Base-by-base conservation (phyloP, 2,888 invertebrate genomes). In the Tromatobia lineatoria region DNA sequence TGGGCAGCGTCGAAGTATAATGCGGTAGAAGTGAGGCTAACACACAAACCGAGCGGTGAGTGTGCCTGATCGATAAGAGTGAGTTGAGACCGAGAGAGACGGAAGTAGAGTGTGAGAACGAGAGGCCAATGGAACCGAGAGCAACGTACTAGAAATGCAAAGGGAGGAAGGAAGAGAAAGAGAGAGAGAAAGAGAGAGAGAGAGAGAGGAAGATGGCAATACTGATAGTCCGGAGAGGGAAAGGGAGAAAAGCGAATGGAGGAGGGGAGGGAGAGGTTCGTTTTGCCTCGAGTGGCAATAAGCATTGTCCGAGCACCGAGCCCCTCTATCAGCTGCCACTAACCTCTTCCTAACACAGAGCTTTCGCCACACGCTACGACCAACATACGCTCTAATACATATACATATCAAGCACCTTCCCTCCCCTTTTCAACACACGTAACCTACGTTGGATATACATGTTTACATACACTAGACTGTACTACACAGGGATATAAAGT, bases 201-300 rank as follows among this genome's bases (percentile, higher is more conserved):
- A 76, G 47, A 74, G 71, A 34, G 59, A 76, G 25, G 57, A 66
- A 76, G 18, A 76, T 23, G 79, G 42, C 7, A 20, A 42, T 73
- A 45, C 57, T 59, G 73, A 74, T 71, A 71, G 79, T 15, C 29
- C 52, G n/a, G n/a, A 42, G 29, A 61, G 25, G 23, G 69, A 64
- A 67, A 18, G 64, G 59, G 52, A 64, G 73, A 77, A 64, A 69
- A 77, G 67, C 47, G 76, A 45, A 69, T 34, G 59, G 47, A 47
- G 66, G 25, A 66, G 18, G 59, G 71, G 52, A 67, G 76, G 75
- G 75, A 69, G 86, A 87, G 88, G 89, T 90, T 90, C 90, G 89
- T 88, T 90, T 89, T 87, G 88, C 88, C 88, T 88, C 87, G 89
- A 90, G 90, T 90, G 90, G 90, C 89, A 90, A 90, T 90, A 90